Evolutionary conservation across 92 coral and sea anemone genomes (phyloP), one percentile per base, ranked within the genome.

Genomic region (Actinostola sp.): DNA sequence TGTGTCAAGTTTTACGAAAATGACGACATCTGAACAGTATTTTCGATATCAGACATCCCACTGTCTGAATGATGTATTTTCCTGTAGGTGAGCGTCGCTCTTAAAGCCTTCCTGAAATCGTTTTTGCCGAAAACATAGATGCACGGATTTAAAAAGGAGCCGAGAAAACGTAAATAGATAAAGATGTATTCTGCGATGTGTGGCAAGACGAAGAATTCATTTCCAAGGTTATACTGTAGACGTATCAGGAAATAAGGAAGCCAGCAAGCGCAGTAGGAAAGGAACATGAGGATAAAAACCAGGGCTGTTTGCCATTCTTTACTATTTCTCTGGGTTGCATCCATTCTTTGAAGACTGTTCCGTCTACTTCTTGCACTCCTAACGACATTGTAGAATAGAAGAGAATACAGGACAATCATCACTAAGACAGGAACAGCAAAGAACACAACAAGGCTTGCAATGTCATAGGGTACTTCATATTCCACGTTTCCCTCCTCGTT

Each of bases 181-280:
- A 75, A 63, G 24, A 52, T 55, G 25, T 75, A 75, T 25, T 75
- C 81, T 14, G 46, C 12, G n/a, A 49, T 26, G 35, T 63, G 32
- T 24, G 36, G 28, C 0, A 86, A 71, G 46, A 49, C 59, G 38
- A 88, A 79, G 53, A 75, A 75, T 0, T 60, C 51, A 14, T 69
- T 34, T 7, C 87, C 84, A 26, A 85, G 54, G 59, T 80, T 62
- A 5, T 66, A 71, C 31, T 89, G 87, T 12, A 85, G 58, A 8
- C 90, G 78, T 9, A 68, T 21, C 20, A 89, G 67, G 31, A 51
- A 89, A 59, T 57, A 81, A 3, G 90, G 94, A 7, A 66, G 90
- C 94, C 94, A 89, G 25, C 90, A 86, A 23, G 67, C 75, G 25
- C 77, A 17, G 31, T 76, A 85, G 2, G 72, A 53, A 8, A 67